phyloP scores from a whole-genome alignment of 2,113 vertebrate species.

The Erythrolamprus reginae region DNA sequence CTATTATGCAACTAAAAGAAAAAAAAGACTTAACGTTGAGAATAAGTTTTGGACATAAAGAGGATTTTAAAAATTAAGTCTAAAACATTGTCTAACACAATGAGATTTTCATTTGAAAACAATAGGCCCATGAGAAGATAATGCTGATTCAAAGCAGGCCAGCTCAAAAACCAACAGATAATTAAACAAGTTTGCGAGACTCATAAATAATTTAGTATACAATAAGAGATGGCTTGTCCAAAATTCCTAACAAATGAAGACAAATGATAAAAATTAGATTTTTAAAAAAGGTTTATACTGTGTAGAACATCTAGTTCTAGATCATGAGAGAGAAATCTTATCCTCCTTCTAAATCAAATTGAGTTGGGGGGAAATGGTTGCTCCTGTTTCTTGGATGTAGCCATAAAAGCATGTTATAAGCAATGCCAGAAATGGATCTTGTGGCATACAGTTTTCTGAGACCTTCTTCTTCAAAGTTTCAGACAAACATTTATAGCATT shows the following conservation, averaged over 20 bases:
- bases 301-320: neutral
- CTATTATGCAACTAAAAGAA: neutral
- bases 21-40: neutral
- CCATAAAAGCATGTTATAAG: neutral
- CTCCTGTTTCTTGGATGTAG: neutral
- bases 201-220: neutral
- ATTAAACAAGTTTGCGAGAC: neutral
- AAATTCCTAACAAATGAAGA: neutral
- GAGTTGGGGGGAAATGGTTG: neutral
- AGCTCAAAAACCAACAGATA: neutral
- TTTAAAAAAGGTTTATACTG: neutral
- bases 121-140: neutral
- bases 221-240: neutral
- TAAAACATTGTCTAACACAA: neutral
- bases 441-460: neutral
- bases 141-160: constrained; percentile 2
- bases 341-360: neutral
- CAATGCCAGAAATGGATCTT: neutral
- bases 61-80: neutral
- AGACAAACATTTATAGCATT: neutral
- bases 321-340: neutral
- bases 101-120: neutral
- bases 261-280: neutral
- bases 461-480: neutral
- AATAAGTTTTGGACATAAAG: neutral